Conservation (phyloP, 2,113 vertebrate species). For the Stigmatopora nigra region DNA sequence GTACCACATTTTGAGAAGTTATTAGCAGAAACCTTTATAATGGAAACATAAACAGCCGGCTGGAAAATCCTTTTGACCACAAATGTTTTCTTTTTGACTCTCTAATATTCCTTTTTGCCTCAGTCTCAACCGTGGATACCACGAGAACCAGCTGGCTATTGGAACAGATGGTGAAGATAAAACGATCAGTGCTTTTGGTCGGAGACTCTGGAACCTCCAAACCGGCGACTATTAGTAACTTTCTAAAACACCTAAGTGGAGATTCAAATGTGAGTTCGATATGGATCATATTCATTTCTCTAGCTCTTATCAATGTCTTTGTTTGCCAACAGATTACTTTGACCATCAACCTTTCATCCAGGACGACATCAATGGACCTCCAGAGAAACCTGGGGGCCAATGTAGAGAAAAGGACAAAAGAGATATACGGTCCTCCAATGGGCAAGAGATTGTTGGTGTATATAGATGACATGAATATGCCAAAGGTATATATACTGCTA, state of each 20-base stretch:
- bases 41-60: background rate
- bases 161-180: conserved; percentile 85
- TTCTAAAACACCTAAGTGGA: conserved; percentile 75
- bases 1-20: background rate
- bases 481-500: conserved; percentile 69
- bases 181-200: conserved; percentile 82
- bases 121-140: conserved; percentile 92
- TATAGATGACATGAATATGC: conserved; percentile 98
- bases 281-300: background rate
- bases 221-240: conserved; percentile 88
- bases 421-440: conserved; percentile 83
- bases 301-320: background rate
- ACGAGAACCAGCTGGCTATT: conserved; percentile 82
- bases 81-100: conserved; percentile 7
- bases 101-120: conserved; percentile 7
- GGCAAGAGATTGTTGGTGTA: conserved; percentile 88
- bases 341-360: conserved; percentile 87
- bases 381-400: conserved; percentile 90
- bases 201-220: conserved; percentile 96
- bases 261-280: conserved; percentile 70
- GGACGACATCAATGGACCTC: conserved; percentile 90
- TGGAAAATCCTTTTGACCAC: background rate
- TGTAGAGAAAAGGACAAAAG: conserved; percentile 90
- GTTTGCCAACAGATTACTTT: conserved; percentile 73
- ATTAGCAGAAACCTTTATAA: background rate